Evolutionary conservation across 2,888 invertebrate genomes (phyloP).

Genomic region (Bellardia bayeri): DNA sequence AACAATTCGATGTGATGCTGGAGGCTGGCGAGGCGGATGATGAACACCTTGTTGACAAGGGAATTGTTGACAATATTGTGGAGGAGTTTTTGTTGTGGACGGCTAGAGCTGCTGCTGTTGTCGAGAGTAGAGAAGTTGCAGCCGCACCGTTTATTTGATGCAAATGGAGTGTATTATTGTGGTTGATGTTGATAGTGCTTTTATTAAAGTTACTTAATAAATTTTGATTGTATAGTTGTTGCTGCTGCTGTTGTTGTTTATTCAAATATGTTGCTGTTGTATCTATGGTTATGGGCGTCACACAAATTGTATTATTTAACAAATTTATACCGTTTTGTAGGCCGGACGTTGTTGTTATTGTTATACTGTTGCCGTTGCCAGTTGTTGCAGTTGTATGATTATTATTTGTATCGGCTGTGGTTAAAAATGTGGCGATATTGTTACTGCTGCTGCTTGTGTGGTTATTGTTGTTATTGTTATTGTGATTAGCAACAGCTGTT

Average conservation of each 20-base stretch:
- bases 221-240: slow-evolving; percentile 47
- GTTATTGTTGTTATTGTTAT: slow-evolving; percentile 35
- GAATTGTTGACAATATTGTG: slow-evolving; percentile 74
- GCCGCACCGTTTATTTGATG: slow-evolving; percentile 73
- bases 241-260: slow-evolving; percentile 62
- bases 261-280: slow-evolving; percentile 69
- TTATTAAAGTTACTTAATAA: slow-evolving; percentile 25
- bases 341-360: slow-evolving; percentile 68
- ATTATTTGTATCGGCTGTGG: slow-evolving; percentile 72
- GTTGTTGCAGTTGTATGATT: slow-evolving; percentile 76
- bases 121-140: slow-evolving; percentile 73
- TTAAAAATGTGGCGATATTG: slow-evolving; percentile 43
- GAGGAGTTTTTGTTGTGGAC: not conserved
- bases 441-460: slow-evolving; percentile 52
- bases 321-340: slow-evolving; percentile 63
- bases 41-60: slow-evolving; percentile 63
- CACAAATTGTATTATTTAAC: slow-evolving; percentile 76
- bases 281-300: slow-evolving; percentile 76
- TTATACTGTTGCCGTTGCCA: slow-evolving; percentile 75
- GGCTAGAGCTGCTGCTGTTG: slow-evolving; percentile 6
- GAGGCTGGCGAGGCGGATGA: slow-evolving; percentile 81
- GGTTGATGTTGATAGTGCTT: slow-evolving; percentile 64
- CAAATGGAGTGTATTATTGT: slow-evolving; percentile 79
- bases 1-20: slow-evolving; percentile 80
- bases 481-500: slow-evolving; percentile 9